Base-by-base conservation (phyloP, 2,888 invertebrate species). In the Euzophera pinguis region DNA sequence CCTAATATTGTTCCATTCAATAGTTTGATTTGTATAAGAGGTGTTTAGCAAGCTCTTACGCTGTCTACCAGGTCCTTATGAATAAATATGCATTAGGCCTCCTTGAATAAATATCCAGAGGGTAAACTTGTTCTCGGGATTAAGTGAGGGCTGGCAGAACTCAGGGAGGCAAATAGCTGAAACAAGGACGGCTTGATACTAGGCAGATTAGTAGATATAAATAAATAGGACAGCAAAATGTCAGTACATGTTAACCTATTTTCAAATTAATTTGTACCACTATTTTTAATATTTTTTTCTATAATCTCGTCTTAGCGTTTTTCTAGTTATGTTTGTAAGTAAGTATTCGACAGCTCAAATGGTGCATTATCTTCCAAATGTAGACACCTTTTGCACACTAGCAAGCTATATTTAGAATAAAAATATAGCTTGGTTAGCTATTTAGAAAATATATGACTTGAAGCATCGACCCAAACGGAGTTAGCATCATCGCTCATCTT, bases 41-140 rank as follows among this genome's bases (percentile, higher is more conserved):
- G 72, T 73, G 71, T 74, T 79, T 75, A 74, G 71, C 63, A 62
- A 60, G 67, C 65, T 69, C 64, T 60, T 57, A 60, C 61, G 56
- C 64, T 61, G 57, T 64, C 60, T 62, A 62, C 57, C 53, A 57
- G 62, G 58, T 63, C 55, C 69, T 72, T 74, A 73, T 76, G 73
- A 78, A 78, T 77, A 78, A 73, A 75, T 73, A 73, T 73, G 62
- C 61, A 64, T 60, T 60, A 56, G 62, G 55, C 51, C 38, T 53
- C 37, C 51, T 47, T 41, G 48, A 49, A 48, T 53, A 53, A 49
- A 38, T 42, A 49, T 27, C 41, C 42, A 43, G 38, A 53, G 42
- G 48, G 42, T 32, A 42, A 51, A 41, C 42, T 34, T 35, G 17
- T 50, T 17, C 9, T 14, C 35, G 37, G 49, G 35, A 43, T 51